phyloP scores from a whole-genome alignment of 2,888 invertebrate species.

The Lochmaea capreae region DNA sequence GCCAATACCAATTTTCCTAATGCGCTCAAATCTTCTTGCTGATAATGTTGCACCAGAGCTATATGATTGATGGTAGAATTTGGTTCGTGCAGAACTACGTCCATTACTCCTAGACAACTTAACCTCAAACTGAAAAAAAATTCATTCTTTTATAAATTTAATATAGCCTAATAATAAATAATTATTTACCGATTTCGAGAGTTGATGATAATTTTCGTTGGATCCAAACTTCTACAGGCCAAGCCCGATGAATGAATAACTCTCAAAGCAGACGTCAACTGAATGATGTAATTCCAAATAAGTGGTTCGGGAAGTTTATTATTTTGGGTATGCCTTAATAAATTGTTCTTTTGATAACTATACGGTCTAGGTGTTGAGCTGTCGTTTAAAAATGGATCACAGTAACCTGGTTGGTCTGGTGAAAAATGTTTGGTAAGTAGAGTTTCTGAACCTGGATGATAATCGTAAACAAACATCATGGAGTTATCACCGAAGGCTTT shows the following conservation, averaged over 20 bases:
- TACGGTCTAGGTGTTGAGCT: conserved; percentile 84
- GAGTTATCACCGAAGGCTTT: conserved; percentile 97
- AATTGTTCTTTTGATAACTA: conserved; percentile 85
- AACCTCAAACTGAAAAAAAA: conserved; percentile 73
- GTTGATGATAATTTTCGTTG: conserved; percentile 84
- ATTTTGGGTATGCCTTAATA: conserved; percentile 80
- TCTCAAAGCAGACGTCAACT: conserved; percentile 92
- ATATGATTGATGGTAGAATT: conserved; percentile 71
- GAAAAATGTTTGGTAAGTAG: conserved; percentile 87
- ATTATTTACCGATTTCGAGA: conserved; percentile 57
- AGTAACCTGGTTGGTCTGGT: conserved; percentile 72
- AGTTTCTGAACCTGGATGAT: conserved; percentile 91
- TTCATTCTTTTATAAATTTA: background rate
- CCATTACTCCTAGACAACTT: conserved; percentile 84
- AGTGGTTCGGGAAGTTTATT: conserved; percentile 85
- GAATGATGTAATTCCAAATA: conserved; percentile 96
- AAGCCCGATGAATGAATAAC: conserved; percentile 84
- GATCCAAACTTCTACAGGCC: conserved; percentile 87
- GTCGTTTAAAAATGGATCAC: conserved; percentile 86
- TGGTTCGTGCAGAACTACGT: conserved; percentile 82
- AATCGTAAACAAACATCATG: conserved; percentile 96
- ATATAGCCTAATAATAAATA: background rate
- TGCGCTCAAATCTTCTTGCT: conserved; percentile 91
- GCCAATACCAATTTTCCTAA: conserved; percentile 92
- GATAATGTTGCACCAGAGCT: conserved; percentile 77